Evolutionary conservation across 1,140 invertebrate genomes (phyloP), one percentile per base, ranked within the genome.

Genomic region (Mercenaria mercenaria): DNA sequence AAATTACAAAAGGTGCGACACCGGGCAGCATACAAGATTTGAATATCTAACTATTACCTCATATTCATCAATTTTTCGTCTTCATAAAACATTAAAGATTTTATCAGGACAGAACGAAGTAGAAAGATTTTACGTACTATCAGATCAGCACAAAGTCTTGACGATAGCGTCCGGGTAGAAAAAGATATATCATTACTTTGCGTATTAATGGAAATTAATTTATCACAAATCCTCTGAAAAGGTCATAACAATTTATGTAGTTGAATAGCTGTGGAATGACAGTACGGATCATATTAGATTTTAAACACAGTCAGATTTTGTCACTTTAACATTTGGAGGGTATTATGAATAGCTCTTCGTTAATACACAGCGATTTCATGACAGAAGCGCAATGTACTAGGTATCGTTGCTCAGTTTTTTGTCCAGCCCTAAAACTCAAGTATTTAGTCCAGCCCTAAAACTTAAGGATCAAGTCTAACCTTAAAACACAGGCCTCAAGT

Each of bases 1-100:
- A 67, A 67, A n/a, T 67, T 52, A 43, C 39, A 77, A 77, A 39
- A 77, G 74, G 74, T 52, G 74, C 39, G 11, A 77, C n/a, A 13
- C 52, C 52, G n/a, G 29, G 41, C 69, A 41, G 3, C 20, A 29
- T 67, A 32, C 20, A 32, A 67, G 6, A 67, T n/a, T 1, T 10
- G n/a, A 34, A 67, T 8, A 26, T 67, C 29, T 29, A 37, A 67
- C 13, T 67, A 67, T 67, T 67, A 67, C 61, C 20, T 67, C 10
- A 67, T 15, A 13, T 67, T 67, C 29, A 67, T 15, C 52, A 23
- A 56, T 56, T 56, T 56, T 56, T 56, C 15, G 52, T 23, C 6
- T 56, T 56, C 61, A 29, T 32, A 11, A n/a, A 59, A 10, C 8
- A 10, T 67, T 37, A 32, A 67, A 67, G 61, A 59, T 59, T 59